Evolutionary conservation across 2,888 invertebrate genomes (phyloP).

Genomic region (Cremastobaeus sp.): DNA sequence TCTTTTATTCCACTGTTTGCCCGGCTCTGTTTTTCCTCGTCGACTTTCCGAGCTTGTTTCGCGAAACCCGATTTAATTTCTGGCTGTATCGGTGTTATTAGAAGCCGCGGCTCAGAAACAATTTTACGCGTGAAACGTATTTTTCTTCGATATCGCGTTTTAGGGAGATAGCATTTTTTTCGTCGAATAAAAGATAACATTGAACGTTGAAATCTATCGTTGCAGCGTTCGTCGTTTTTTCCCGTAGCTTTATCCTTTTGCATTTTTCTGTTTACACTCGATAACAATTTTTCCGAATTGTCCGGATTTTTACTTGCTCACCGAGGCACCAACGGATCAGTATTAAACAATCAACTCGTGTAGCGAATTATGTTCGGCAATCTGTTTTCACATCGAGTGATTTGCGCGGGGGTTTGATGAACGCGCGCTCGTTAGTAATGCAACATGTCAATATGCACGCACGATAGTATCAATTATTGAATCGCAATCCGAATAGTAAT

Average conservation of each 20-base stretch:
- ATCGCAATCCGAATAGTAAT: conserved; percentile 53
- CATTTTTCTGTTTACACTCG: conserved; percentile 8
- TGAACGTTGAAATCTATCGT: conserved; percentile 30
- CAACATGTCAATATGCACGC: conserved; percentile 45
- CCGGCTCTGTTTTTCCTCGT: background rate
- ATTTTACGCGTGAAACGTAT: conserved; percentile 44
- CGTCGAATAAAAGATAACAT: no score
- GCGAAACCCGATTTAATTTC: conserved; percentile 40
- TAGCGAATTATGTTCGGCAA: conserved; percentile 21
- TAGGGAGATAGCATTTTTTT: conserved; percentile 29
- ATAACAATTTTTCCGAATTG: no score
- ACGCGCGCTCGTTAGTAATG: conserved; percentile 29
- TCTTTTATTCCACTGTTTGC: background rate
- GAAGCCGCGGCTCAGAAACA: conserved; percentile 30
- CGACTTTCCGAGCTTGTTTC: conserved; percentile 2
- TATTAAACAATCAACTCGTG: conserved; percentile 34
- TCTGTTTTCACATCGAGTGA: conserved; percentile 33
- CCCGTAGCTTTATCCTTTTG: background rate
- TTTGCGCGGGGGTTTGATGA: conserved; percentile 24
- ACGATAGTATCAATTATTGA: conserved; percentile 47
- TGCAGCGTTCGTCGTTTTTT: conserved; percentile 3
- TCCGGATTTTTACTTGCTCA: no score
- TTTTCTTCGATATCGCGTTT: conserved; percentile 20
- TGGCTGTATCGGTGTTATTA: conserved; percentile 27
- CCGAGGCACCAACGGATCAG: no score